Base-by-base conservation (phyloP, 2,888 invertebrate genomes). In the Netelia fuscicornis region DNA sequence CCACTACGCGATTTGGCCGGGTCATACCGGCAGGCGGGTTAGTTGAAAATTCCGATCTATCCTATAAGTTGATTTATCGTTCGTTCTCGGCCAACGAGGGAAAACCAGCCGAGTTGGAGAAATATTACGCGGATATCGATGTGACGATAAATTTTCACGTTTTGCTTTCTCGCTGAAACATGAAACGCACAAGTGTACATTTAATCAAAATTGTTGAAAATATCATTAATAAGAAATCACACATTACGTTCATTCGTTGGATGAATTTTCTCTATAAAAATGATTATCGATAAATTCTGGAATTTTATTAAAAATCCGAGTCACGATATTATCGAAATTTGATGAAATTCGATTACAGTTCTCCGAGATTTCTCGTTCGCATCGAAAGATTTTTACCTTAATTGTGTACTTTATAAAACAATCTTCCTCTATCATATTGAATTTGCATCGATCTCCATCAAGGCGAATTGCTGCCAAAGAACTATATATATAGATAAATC, bases 1-100 rank as follows among this genome's bases (percentile, higher is more conserved):
- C 56, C 54, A 83, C 85, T 85, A 83, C 85, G 71, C 85, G 80
- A 85, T 83, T 82, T 80, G 48, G 72, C 80, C 65, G 42, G 65
- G 74, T 68, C 54, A 64, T 65, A 60, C 79, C 9, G 20, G n/a
- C 13, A 6, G 54, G 79, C 54, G 71, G 75, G 75, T 65, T 64
- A 76, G 74, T 81, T 78, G 84, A 76, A 85, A 82, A 75, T 81
- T 81, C 74, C 74, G 74, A 75, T 84, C 48, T 70, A 76, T 77
- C 20, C 52, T n/a, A n/a, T 65, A 42, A 52, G 75, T 80, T 83
- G 83, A 79, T 82, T 84, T 81, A 82, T 79, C 82, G 30, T 54
- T 48, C 58, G 44, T 58, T 10, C 30, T 30, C 30, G 30, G 30
- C 30, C 13, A 48, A 48, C 58, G 68, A 23, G 20, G 17, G 52